Evolutionary conservation across 2,797 vertebrate genomes (phyloP).

Genomic region (Gallinago nigripennis): DNA sequence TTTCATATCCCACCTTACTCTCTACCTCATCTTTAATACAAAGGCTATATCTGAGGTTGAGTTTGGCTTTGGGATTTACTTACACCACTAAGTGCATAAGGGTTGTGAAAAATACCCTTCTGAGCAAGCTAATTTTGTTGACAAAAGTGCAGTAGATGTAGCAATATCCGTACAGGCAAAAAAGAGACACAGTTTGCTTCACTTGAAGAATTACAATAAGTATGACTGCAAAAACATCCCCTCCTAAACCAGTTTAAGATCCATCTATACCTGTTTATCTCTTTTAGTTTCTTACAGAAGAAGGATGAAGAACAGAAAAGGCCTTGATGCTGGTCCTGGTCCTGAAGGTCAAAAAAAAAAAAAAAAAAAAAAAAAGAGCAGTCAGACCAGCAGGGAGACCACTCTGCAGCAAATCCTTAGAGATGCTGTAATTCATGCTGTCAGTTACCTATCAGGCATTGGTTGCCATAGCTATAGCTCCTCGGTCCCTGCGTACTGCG

Average conservation of each 20-base stretch:
- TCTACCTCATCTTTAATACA: background rate
- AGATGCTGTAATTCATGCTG: background rate
- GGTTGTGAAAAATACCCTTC: background rate
- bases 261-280: background rate
- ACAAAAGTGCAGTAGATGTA: background rate
- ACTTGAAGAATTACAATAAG: background rate
- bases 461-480: conserved; percentile 42
- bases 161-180: background rate
- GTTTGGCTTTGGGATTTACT: background rate
- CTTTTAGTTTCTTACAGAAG: background rate
- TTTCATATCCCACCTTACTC: background rate
- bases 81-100: background rate
- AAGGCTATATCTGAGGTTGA: background rate
- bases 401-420: background rate
- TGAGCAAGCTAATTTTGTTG: background rate
- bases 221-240: background rate
- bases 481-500: background rate
- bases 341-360: background rate
- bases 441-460: background rate
- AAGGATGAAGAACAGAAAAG: background rate
- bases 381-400: background rate
- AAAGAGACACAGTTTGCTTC: background rate
- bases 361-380: background rate
- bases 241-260: background rate
- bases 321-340: background rate